Conservation (phyloP, 2,113 vertebrate species). For the Cyanoramphus novaezelandiae region DNA sequence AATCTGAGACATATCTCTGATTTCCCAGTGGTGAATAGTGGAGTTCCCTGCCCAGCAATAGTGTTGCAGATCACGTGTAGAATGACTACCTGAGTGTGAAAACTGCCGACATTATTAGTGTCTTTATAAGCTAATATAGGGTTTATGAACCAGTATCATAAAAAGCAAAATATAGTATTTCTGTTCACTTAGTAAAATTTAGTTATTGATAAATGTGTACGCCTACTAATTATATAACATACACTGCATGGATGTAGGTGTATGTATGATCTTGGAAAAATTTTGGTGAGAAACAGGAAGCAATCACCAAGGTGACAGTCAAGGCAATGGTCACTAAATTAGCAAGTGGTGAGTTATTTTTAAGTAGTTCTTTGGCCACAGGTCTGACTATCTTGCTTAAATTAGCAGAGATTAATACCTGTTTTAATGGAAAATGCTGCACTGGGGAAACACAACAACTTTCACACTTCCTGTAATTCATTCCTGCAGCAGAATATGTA, state of each 20-base stretch:
- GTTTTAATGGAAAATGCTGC: conserved; percentile 64
- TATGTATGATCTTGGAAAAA: conserved; percentile 66
- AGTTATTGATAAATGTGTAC: conserved; percentile 25
- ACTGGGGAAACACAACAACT: conserved; percentile 81
- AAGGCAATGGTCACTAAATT: conserved; percentile 68
- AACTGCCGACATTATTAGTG: conserved; percentile 70
- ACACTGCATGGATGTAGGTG: conserved; percentile 57
- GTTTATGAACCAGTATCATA: background rate
- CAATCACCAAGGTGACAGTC: conserved; percentile 62
- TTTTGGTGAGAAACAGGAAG: conserved; percentile 46
- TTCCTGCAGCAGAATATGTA: conserved; percentile 72
- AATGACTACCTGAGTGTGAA: conserved; percentile 79
- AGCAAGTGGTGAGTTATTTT: conserved; percentile 66
- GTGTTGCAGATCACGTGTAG: conserved; percentile 68
- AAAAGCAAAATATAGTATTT: background rate
- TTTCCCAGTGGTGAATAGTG: conserved; percentile 83
- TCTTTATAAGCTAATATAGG: conserved; percentile 10
- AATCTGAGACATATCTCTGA: conserved; percentile 82
- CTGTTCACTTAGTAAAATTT: conserved; percentile 32
- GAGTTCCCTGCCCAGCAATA: conserved; percentile 72
- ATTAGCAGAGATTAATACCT: conserved; percentile 68
- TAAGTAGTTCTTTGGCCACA: conserved; percentile 56
- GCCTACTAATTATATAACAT: conserved; percentile 52
- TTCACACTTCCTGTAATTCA: conserved; percentile 85
- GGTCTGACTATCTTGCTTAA: conserved; percentile 67